Evolutionary conservation across 2,797 vertebrate genomes (phyloP).

Genomic region (Labroides dimidiatus): DNA sequence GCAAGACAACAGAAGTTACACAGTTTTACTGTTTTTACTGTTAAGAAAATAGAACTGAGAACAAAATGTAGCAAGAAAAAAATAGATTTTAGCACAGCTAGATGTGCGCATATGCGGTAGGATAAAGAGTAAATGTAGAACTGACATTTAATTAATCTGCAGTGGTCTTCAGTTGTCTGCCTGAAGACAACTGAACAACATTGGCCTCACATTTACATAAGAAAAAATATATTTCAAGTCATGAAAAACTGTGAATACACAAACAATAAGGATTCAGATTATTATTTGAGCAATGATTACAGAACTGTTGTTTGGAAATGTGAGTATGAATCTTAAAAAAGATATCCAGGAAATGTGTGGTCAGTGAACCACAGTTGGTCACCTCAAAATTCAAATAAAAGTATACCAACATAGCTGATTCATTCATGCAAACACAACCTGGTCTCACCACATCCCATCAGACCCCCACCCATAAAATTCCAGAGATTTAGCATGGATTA

Average conservation of each 20-base stretch:
- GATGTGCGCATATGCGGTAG: background rate
- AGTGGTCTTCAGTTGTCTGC: too few relatives aligned
- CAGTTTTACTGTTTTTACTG: conserved; percentile 8
- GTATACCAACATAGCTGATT: conserved; percentile 30
- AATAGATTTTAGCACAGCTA: too few relatives aligned
- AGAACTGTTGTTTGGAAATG: conserved; percentile 3
- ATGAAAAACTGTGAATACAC: background rate
- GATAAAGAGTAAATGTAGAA: background rate
- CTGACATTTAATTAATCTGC: background rate
- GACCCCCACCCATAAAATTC: conserved; percentile 6
- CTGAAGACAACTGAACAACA: too few relatives aligned
- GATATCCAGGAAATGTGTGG: conserved; percentile 15
- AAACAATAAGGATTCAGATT: background rate
- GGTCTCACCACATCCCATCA: conserved; percentile 44
- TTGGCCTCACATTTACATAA: background rate
- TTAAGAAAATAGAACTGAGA: background rate
- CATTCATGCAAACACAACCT: conserved; percentile 30
- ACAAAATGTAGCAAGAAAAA: background rate
- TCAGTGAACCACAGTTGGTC: conserved; percentile 20
- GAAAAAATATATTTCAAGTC: background rate
- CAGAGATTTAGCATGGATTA: background rate
- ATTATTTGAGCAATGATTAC: background rate
- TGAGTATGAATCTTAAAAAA: conserved; percentile 20
- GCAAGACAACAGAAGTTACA: background rate
- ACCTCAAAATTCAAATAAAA: conserved; percentile 27